A percentile compares a stretch with the other conserved stretches of the same genome.
Evolutionary conservation across 2,797 vertebrate species (phyloP).

Genomic region (Champsocephalus esox): DNA sequence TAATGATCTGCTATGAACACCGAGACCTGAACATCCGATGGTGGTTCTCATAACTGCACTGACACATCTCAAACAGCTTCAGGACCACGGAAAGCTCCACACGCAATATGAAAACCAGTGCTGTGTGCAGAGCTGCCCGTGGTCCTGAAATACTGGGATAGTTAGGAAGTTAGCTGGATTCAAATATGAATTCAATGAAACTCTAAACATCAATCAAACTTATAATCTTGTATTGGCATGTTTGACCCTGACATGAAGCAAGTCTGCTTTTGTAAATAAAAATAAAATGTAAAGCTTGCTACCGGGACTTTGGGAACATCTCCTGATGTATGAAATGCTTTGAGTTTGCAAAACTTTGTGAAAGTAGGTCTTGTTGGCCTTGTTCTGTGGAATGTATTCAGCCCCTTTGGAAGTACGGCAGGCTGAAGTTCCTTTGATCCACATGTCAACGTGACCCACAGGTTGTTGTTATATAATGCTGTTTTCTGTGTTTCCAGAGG

Average conservation of each 20-base stretch:
- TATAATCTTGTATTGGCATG: background rate
- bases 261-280: slow-evolving; percentile 24
- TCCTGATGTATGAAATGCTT: slow-evolving; percentile 11
- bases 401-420: slow-evolving; percentile 26
- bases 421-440: slow-evolving; percentile 31
- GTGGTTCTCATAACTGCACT: background rate
- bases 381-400: slow-evolving; percentile 39
- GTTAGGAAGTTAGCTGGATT: background rate
- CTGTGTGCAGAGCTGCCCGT: slow-evolving; percentile 30
- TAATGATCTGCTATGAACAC: too few relatives aligned
- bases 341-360: slow-evolving; percentile 1
- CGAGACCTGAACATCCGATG: background rate
- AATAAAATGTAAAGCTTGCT: slow-evolving; percentile 12
- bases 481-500: slow-evolving; percentile 20
- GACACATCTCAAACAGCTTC: slow-evolving; percentile 3
- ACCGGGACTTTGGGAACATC: background rate
- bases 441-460: slow-evolving; percentile 51
- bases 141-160: slow-evolving; percentile 44
- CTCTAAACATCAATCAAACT: background rate
- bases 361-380: slow-evolving; percentile 43
- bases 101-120: background rate
- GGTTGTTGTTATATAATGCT: slow-evolving; percentile 40
- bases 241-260: slow-evolving; percentile 18
- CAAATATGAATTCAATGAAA: background rate
- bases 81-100: slow-evolving; percentile 37